Conservation (phyloP, 2,797 vertebrate genomes). For the Coregonus suidteri region DNA sequence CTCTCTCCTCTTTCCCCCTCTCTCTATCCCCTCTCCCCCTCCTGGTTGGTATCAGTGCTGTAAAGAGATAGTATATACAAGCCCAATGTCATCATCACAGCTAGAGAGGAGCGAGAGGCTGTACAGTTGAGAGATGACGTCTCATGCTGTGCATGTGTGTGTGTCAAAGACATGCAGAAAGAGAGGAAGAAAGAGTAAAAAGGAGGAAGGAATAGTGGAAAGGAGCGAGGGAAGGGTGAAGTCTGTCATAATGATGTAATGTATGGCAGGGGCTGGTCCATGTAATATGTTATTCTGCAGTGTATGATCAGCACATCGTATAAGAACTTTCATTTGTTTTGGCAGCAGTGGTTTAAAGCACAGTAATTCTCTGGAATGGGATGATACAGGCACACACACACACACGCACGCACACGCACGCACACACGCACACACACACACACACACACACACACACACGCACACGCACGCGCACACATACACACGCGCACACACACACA, state of each 20-base stretch:
- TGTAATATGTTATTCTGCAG: constrained; percentile 57
- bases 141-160: constrained; percentile 13
- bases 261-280: constrained; percentile 34
- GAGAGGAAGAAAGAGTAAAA: neutral
- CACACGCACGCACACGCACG: constrained; percentile 42
- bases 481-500: constrained; percentile 16
- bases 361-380: constrained; percentile 54
- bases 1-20: neutral
- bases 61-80: constrained; percentile 44
- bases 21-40: neutral
- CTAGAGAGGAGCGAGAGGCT: constrained; percentile 23
- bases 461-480: constrained; percentile 28
- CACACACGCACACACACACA: constrained; percentile 32
- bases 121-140: constrained; percentile 26
- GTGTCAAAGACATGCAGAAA: constrained; percentile 7
- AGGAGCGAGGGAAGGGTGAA: constrained; percentile 8
- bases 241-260: constrained; percentile 58
- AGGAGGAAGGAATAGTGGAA: neutral
- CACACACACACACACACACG: constrained; percentile 37
- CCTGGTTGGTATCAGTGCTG: constrained; percentile 31
- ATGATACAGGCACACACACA: constrained; percentile 29
- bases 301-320: constrained; percentile 49
- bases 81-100: constrained; percentile 32
- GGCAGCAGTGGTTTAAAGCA: constrained; percentile 47
- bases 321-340: constrained; percentile 64